Evolutionary conservation across 2,888 invertebrate species (phyloP).

Genomic region (Heterodera filipjevi): DNA sequence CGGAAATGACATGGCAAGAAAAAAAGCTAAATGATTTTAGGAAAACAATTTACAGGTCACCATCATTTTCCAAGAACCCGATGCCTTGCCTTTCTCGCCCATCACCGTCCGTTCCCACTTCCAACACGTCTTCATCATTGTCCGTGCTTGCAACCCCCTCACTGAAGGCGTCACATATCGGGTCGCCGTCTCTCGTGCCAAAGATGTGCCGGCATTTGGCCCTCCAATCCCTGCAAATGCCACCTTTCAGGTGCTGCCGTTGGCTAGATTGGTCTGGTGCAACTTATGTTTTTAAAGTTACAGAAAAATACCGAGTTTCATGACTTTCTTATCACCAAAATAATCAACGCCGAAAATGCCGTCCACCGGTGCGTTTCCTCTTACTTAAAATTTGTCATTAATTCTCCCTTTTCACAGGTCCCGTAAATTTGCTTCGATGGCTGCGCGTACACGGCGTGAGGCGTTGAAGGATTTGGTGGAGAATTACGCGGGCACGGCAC

Average conservation of each 20-base stretch:
- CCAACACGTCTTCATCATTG: conserved; percentile 84
- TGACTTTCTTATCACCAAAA: conserved; percentile 90
- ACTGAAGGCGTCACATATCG: conserved; percentile 88
- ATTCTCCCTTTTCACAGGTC: conserved; percentile 91
- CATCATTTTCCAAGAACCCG: conserved; percentile 79
- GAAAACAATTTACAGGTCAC: conserved; percentile 72
- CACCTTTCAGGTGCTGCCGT: conserved; percentile 14
- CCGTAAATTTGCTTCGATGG: conserved; percentile 95
- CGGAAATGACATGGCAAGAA: conserved; percentile 69
- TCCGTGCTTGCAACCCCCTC: conserved; percentile 85
- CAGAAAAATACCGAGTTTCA: conserved; percentile 88
- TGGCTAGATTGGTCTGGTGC: background rate
- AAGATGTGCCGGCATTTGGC: conserved; percentile 92
- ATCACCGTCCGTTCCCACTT: conserved; percentile 92
- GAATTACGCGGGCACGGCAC: conserved; percentile 59
- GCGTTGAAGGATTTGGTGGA: conserved; percentile 80
- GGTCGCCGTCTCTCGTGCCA: conserved; percentile 77
- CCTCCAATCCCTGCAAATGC: conserved; percentile 81
- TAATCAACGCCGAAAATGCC: conserved; percentile 20
- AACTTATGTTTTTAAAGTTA: conserved; percentile 69
- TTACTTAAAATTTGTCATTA: conserved; percentile 43
- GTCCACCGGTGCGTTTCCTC: conserved; percentile 4
- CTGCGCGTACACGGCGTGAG: conserved; percentile 89
- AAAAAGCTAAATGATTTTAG: too few relatives aligned
- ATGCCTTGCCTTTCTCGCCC: conserved; percentile 84